Base-by-base conservation (phyloP, 2,113 vertebrate genomes). In the Salvelinus alpinus region DNA sequence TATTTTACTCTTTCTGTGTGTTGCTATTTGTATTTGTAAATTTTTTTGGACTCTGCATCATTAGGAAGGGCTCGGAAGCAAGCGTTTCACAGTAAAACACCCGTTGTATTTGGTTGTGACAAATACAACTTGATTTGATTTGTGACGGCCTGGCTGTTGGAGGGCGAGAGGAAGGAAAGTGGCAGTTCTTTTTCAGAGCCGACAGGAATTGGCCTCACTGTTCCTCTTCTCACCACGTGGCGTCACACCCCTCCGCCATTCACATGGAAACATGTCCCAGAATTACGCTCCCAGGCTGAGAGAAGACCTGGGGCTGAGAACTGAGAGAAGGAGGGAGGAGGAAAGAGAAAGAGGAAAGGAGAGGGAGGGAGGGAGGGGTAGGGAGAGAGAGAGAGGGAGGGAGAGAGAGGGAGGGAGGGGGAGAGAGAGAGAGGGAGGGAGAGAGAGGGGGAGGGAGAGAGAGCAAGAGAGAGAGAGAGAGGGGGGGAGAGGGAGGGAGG, bases 161-260 rank as follows among this genome's bases (percentile, higher is more conserved):
- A 94, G 93, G 93, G 93, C 94, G 93, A 87, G 88, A 94, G 94
- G 94, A 94, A 94, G 94, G 93, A 94, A 94, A 93, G 90, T 91
- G 88, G 92, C 91, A 92, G 92, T 93, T 94, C 93, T 94, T 94
- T 94, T 93, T 90, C 47, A 90, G 87, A 91, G 87, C 84, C 88
- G 85, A 94, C 94, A 93, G 94, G 94, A 94, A 93, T 92, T 94
- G 91, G 93, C 94, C 92, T 94, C 93, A 90, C 90, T 91, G 93
- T 94, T 94, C 93, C 93, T 93, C 92, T 94, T 88, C 88, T 92
- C 91, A 83, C 93, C 88, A 90, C 85, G 87, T 87, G 93, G 92
- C 92, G 94, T 94, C 94, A 94, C 93, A 93, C 94, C 93, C 93
- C 91, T 92, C 92, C 92, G 77, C 86, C 75, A 88, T 91, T 92